These are phyloP conservation scores for Mesorhabditis sp. DNA, from an alignment of 2,888 invertebrate species.

Conservation along the genomic window DNA sequence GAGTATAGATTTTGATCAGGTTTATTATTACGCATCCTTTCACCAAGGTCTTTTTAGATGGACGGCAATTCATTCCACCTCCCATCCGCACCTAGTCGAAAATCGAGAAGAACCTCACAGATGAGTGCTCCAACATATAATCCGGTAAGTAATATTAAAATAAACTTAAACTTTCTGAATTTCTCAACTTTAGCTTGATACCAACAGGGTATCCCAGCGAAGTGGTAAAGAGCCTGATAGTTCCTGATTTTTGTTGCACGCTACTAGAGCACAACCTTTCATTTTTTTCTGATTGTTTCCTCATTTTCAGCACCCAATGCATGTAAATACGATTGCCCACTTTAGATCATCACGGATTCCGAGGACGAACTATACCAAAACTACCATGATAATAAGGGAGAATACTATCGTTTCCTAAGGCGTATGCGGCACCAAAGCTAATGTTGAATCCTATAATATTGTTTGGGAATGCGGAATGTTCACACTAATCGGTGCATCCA, in stretches of 20 bases:
- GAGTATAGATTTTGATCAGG: slow-evolving; percentile 48
- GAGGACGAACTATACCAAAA: not conserved
- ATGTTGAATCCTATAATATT: not conserved
- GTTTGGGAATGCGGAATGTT: too few relatives aligned
- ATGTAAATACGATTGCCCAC: not conserved
- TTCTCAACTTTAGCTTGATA: not conserved
- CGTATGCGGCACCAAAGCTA: not conserved
- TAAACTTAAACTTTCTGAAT: not conserved
- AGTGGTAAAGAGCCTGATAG: not conserved
- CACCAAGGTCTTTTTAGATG: not conserved
- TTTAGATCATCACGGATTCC: slow-evolving; percentile 2
- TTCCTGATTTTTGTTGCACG: too few relatives aligned
- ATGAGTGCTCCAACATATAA: slow-evolving; percentile 4
- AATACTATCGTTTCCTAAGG: not conserved
- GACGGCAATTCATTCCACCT: slow-evolving; percentile 4
- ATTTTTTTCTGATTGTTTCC: too few relatives aligned
- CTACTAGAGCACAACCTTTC: too few relatives aligned
- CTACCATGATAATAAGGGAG: not conserved
- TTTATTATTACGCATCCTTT: not conserved
- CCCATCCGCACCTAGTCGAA: not conserved
- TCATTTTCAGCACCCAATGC: not conserved
- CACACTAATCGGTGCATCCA: too few relatives aligned
- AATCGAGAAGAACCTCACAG: not conserved
- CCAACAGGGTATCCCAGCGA: not conserved
- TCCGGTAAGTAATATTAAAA: not conserved